phyloP scores from a whole-genome alignment of 2,888 invertebrate genomes.

The Acanthosepion lycidas region DNA sequence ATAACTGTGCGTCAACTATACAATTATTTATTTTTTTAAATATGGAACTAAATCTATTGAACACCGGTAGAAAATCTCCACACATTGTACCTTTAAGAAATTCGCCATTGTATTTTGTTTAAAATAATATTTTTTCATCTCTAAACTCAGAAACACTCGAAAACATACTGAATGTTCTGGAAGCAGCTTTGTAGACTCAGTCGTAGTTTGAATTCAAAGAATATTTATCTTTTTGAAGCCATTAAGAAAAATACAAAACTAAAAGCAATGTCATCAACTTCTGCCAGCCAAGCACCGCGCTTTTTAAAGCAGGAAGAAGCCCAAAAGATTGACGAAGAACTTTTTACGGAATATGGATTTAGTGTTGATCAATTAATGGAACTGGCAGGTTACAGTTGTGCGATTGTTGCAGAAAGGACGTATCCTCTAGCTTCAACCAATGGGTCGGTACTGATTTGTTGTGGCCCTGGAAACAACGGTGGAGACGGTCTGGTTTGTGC shows the following conservation, averaged over 20 bases:
- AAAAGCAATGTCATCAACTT: background rate
- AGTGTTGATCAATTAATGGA: slow-evolving; percentile 99
- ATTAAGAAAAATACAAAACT: background rate
- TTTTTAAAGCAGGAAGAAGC: slow-evolving; percentile 85
- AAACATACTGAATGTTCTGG: background rate
- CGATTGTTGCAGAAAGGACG: slow-evolving; percentile 84
- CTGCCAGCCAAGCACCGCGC: background rate
- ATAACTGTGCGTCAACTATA: too few species aligned
- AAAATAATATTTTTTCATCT: background rate
- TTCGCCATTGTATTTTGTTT: too few species aligned
- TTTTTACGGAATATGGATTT: slow-evolving; percentile 94
- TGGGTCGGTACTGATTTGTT: slow-evolving; percentile 79
- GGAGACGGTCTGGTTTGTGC: slow-evolving; percentile 98
- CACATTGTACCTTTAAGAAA: too few species aligned
- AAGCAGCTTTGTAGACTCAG: background rate
- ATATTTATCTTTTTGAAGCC: background rate
- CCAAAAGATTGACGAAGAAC: slow-evolving; percentile 88
- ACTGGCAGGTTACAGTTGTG: slow-evolving; percentile 95
- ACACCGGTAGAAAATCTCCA: too few species aligned
- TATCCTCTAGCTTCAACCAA: slow-evolving; percentile 70
- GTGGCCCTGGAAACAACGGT: slow-evolving; percentile 96
- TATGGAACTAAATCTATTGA: too few species aligned
- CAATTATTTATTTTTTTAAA: too few species aligned
- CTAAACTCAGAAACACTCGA: background rate
- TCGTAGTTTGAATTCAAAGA: background rate